Evolutionary conservation across 2,113 vertebrate species (phyloP), one percentile per base, ranked within the genome.

Genomic region (Bucco capensis): DNA sequence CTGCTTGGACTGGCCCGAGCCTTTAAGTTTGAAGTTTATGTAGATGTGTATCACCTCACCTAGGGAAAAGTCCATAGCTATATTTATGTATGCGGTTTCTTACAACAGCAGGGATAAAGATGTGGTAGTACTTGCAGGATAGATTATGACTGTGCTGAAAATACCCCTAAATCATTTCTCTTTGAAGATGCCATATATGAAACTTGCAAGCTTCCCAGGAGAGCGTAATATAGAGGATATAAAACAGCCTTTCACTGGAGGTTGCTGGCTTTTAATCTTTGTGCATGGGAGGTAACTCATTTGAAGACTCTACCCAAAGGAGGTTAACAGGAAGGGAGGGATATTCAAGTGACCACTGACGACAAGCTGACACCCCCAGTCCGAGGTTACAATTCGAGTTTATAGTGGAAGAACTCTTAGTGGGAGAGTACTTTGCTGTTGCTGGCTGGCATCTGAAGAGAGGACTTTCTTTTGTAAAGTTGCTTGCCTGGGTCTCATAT

Each of bases 401-500:
- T 82, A 57, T 0, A 4, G 11, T 28, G 44, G 56, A 62, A 61
- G 40, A 67, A 56, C 31, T 8, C 1, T 3, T 10, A 19, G 27
- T 56, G 64, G 30, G 54, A 87, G 71, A 62, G 19, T 42, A 17
- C 23, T 78, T 53, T 2, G 4, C 23, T 73, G 37, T n/a, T 80
- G 28, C 56, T 76, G 46, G 0, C 0, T 62, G 51, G 15, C 3
- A 5, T 58, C n/a, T 28, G 54, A 61, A 85, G 78, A 73, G 25
- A 46, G 16, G 6, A 9, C 23, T 83, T 79, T 14, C 25, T 21
- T 72, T 56, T 47, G 19, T 10, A 7, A 12, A 73, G 50, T 31
- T 85, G 9, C n/a, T 81, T 75, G 40, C 65, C 35, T 46, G 54
- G 38, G 25, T 76, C 40, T 31, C n/a, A 8, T 31, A 25, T 65